A percentile compares a stretch with the other conserved stretches of the same genome.
Conservation (phyloP, 2,888 invertebrate genomes). For the Malthinus flaveolus region DNA sequence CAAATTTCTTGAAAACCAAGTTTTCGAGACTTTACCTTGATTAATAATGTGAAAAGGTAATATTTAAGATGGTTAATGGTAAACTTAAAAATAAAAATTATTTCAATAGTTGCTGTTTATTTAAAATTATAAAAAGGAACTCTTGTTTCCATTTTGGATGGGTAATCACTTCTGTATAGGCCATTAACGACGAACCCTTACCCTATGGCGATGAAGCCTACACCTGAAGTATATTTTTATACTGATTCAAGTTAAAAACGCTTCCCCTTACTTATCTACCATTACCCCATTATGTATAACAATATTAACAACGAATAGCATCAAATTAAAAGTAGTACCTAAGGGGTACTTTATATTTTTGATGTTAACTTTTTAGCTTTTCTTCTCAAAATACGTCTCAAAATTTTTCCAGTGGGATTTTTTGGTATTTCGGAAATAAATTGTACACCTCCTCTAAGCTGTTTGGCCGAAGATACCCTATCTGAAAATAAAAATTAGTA, state of each 20-base stretch:
- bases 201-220: neutral
- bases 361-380: conserved; percentile 49
- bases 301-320: too few species aligned
- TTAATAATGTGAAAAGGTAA: neutral
- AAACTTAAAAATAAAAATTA: too few species aligned
- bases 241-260: too few species aligned
- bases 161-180: too few species aligned
- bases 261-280: too few species aligned
- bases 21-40: neutral
- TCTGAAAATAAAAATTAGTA: conserved; percentile 31
- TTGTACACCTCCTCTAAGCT: conserved; percentile 67
- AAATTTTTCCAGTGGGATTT: conserved; percentile 70
- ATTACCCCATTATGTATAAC: too few species aligned
- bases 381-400: conserved; percentile 62
- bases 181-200: too few species aligned
- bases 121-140: neutral
- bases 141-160: neutral
- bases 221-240: too few species aligned
- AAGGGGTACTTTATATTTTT: conserved; percentile 40
- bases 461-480: conserved; percentile 62
- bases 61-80: too few species aligned
- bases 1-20: conserved; percentile 36
- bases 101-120: neutral
- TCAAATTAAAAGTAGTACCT: neutral
- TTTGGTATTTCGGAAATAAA: conserved; percentile 70